Evolutionary conservation across 2,113 vertebrate genomes (phyloP).

Genomic region (Colius striatus): DNA sequence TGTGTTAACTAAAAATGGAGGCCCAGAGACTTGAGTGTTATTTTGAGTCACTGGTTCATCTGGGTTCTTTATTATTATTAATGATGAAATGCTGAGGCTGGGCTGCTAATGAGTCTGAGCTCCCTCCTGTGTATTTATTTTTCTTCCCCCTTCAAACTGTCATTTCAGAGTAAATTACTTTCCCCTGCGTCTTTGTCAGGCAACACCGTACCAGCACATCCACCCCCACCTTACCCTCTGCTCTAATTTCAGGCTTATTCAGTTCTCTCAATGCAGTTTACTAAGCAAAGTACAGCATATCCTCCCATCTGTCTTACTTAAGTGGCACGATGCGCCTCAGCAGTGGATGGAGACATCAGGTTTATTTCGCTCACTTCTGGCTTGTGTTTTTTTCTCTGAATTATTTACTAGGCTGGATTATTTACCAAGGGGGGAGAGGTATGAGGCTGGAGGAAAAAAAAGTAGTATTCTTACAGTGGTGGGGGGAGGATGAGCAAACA

Average conservation of each 20-base stretch:
- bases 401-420: slow-evolving; percentile 60
- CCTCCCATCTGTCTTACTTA: slow-evolving; percentile 82
- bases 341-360: slow-evolving; percentile 78
- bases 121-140: slow-evolving; percentile 74
- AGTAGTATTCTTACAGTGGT: background rate
- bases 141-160: slow-evolving; percentile 63
- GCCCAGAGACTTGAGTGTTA: background rate
- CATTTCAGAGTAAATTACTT: slow-evolving; percentile 72
- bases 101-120: slow-evolving; percentile 74
- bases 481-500: background rate
- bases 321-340: slow-evolving; percentile 52
- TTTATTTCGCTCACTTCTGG: slow-evolving; percentile 60
- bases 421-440: background rate
- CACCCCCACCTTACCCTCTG: slow-evolving; percentile 52
- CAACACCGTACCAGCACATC: slow-evolving; percentile 38
- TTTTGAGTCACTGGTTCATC: background rate
- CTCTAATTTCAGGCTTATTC: slow-evolving; percentile 71
- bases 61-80: slow-evolving; percentile 65
- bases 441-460: background rate
- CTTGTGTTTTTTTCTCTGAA: slow-evolving; percentile 59
- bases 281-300: slow-evolving; percentile 45
- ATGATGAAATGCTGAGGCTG: slow-evolving; percentile 70
- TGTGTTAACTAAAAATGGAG: background rate
- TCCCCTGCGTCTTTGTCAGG: slow-evolving; percentile 70
- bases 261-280: slow-evolving; percentile 73